Conservation (phyloP, 1,140 invertebrate species). For the Leptinotarsa lineolata region DNA sequence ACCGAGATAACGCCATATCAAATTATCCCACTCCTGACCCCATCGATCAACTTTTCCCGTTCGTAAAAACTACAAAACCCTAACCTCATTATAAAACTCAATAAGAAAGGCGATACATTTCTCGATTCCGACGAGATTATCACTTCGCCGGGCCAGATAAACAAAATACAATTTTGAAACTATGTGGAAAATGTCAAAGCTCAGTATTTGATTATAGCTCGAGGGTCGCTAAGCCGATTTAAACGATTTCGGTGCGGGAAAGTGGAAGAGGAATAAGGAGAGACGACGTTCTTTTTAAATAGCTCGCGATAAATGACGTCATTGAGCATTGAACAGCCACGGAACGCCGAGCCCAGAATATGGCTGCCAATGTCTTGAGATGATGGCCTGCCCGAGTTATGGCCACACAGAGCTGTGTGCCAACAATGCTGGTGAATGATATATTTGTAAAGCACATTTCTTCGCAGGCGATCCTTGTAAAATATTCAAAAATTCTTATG, state of each 20-base stretch:
- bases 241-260: slow-evolving; percentile 30
- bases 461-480: too few relatives aligned
- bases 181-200: slow-evolving; percentile 49
- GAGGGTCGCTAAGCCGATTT: slow-evolving; percentile 47
- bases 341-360: slow-evolving; percentile 41
- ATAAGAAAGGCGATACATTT: slow-evolving; percentile 21
- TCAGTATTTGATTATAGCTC: slow-evolving; percentile 45
- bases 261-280: slow-evolving; percentile 24
- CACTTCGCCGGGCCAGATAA: slow-evolving; percentile 45
- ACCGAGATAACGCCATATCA: background rate
- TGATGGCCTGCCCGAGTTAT: slow-evolving; percentile 34
- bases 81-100: slow-evolving; percentile 28
- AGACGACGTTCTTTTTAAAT: slow-evolving; percentile 41
- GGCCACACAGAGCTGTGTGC: slow-evolving; percentile 31
- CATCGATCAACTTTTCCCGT: background rate
- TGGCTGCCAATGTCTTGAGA: slow-evolving; percentile 40
- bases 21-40: background rate
- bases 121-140: slow-evolving; percentile 39
- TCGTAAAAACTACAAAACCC: slow-evolving; percentile 2
- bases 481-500: too few relatives aligned
- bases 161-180: slow-evolving; percentile 52
- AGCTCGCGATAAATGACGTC: slow-evolving; percentile 48
- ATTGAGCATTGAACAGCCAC: slow-evolving; percentile 38
- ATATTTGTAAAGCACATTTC: too few relatives aligned
- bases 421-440: background rate